Percentiles rank a stretch among this genome's conserved stretches.
Evolutionary conservation across 2,113 vertebrate genomes (phyloP).

Genomic region (Coreoperca whiteheadi): DNA sequence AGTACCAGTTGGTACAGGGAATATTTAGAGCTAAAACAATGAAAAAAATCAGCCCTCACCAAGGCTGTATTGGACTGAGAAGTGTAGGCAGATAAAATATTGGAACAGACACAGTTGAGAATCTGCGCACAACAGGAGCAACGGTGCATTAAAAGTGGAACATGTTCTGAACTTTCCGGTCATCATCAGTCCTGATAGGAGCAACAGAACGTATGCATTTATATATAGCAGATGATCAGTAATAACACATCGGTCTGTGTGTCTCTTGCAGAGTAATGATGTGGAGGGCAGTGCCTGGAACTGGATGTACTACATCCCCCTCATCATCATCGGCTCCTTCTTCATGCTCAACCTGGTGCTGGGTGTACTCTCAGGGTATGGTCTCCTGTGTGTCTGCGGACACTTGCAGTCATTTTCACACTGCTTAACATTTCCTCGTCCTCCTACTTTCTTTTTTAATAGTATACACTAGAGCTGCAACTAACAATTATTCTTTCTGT

Average conservation of each 20-base stretch:
- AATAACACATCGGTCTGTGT: constrained; percentile 3
- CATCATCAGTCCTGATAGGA: neutral
- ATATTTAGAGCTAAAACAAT: neutral
- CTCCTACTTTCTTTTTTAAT: neutral
- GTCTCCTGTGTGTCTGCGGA: neutral
- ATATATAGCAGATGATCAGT: neutral
- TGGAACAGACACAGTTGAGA: neutral
- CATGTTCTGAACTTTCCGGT: too few relatives aligned
- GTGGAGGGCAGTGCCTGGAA: constrained; percentile 95
- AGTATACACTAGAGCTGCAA: too few relatives aligned
- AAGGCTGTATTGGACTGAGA: neutral
- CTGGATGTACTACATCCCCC: constrained; percentile 96
- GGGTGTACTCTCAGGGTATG: constrained; percentile 94
- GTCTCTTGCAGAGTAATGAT: constrained; percentile 89
- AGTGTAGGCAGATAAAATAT: neutral
- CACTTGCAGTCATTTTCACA: neutral
- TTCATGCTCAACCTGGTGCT: constrained; percentile 98
- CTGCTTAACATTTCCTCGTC: too few relatives aligned
- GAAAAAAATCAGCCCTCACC: neutral
- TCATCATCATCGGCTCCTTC: constrained; percentile 98
- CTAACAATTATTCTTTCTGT: too few relatives aligned
- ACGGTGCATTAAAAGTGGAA: neutral
- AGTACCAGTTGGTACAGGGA: neutral
- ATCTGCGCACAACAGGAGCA: neutral
- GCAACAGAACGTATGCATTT: neutral